phyloP scores from a whole-genome alignment of 2,888 invertebrate genomes.

The Dasysyrphus tricinctus region DNA sequence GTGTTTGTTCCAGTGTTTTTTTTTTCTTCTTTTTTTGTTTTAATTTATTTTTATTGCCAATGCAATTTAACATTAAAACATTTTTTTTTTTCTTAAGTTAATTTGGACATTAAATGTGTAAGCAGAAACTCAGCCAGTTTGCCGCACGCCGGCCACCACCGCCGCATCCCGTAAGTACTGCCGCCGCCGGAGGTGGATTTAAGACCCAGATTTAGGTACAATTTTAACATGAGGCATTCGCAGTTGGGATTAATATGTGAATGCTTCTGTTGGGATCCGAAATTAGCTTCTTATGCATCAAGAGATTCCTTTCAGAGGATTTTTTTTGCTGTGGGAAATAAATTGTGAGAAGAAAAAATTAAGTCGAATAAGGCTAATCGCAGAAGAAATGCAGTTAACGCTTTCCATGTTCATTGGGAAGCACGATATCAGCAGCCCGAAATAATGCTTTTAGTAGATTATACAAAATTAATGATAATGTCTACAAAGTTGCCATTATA shows the following conservation, averaged over 20 bases:
- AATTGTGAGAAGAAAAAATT: constrained; percentile 67
- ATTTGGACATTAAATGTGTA: constrained; percentile 75
- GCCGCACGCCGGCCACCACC: constrained; percentile 15
- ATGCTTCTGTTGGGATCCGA: constrained; percentile 65
- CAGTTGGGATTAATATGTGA: constrained; percentile 62
- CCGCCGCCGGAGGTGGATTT: constrained; percentile 43
- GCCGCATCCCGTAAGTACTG: neutral
- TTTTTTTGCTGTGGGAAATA: constrained; percentile 37
- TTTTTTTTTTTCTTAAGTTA: constrained; percentile 71
- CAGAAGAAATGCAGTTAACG: constrained; percentile 47
- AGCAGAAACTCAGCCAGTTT: constrained; percentile 49
- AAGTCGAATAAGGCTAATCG: constrained; percentile 45
- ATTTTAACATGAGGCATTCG: constrained; percentile 20
- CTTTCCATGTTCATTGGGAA: constrained; percentile 35
- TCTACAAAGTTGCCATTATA: constrained; percentile 6
- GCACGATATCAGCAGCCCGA: constrained; percentile 3
- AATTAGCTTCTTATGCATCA: constrained; percentile 30
- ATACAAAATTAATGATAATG: constrained; percentile 60
- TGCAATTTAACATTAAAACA: constrained; percentile 73
- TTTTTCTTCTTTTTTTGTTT: constrained; percentile 25
- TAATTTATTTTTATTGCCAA: constrained; percentile 44
- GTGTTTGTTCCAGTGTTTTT: neutral
- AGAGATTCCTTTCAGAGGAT: constrained; percentile 35
- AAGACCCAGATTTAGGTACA: constrained; percentile 62
- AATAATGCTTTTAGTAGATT: constrained; percentile 36